Conservation (phyloP, 1,140 invertebrate species). For the Acromyrmex charruanus region DNA sequence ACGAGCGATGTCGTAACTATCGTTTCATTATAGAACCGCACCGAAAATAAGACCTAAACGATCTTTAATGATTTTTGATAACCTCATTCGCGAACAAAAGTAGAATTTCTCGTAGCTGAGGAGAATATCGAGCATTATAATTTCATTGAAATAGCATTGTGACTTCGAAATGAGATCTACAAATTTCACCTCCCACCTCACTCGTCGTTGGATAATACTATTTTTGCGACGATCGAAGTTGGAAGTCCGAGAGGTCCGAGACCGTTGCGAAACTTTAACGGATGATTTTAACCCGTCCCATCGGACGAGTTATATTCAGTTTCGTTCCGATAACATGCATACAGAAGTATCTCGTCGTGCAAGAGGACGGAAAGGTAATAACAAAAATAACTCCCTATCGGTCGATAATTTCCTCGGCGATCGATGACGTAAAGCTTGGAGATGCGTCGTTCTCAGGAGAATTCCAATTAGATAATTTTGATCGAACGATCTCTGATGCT, state of each 20-base stretch:
- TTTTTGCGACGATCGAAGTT: conserved; percentile 29
- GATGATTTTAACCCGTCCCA: conserved; percentile 20
- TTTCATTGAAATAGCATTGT: background rate
- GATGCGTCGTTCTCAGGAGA: conserved; percentile 3
- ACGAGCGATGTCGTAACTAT: conserved; percentile 16
- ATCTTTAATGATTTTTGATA: conserved; percentile 42
- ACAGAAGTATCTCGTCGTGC: conserved; percentile 10
- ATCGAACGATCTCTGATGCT: background rate
- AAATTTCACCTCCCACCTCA: background rate
- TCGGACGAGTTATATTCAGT: conserved; percentile 36
- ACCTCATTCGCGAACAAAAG: conserved; percentile 24
- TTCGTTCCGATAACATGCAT: conserved; percentile 27
- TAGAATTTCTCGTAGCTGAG: background rate
- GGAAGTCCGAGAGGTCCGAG: background rate
- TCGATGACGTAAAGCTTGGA: background rate
- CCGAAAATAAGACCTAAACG: conserved; percentile 15
- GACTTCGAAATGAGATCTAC: background rate
- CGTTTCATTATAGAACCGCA: conserved; percentile 1
- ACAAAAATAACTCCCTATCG: conserved; percentile 38
- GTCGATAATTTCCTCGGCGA: conserved; percentile 38
- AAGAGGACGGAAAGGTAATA: background rate
- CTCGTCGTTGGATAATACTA: background rate
- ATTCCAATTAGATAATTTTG: conserved; percentile 50
- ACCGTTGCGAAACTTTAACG: conserved; percentile 14
- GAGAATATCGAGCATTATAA: background rate